Conservation (phyloP, 30 jellyfish, hydroid and myxozoan species). For the Morbakka virulenta region DNA sequence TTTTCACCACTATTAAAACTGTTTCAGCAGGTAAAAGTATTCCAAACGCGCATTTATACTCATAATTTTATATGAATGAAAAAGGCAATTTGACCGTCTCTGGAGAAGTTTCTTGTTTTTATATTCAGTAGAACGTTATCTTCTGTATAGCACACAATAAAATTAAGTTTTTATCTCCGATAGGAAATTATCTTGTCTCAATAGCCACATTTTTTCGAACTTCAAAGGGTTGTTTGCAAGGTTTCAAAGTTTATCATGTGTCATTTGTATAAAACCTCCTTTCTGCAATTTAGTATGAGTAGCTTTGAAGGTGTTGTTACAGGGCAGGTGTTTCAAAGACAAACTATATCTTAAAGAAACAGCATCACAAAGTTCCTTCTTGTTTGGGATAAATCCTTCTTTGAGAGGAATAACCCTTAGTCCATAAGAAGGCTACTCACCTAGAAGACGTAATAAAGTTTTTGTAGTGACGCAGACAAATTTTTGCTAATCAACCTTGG, state of each 20-base stretch:
- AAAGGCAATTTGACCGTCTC: slow-evolving; percentile 26
- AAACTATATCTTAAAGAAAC: slow-evolving; percentile 22
- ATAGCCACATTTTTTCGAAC: slow-evolving; percentile 34
- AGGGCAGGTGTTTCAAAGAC: slow-evolving; percentile 33
- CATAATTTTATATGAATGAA: slow-evolving; percentile 3
- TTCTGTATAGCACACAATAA: slow-evolving; percentile 32
- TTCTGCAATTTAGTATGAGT: slow-evolving; percentile 10
- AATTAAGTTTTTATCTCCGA: slow-evolving; percentile 6
- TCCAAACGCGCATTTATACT: background rate
- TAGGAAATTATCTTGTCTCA: slow-evolving; percentile 7
- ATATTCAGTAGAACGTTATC: slow-evolving; percentile 21
- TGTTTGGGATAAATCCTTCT: slow-evolving; percentile 22
- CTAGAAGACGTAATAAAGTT: slow-evolving; percentile 8
- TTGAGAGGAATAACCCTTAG: slow-evolving; percentile 16
- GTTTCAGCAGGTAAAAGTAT: slow-evolving; percentile 17
- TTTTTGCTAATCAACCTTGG: background rate
- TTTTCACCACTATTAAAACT: background rate
- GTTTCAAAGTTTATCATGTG: slow-evolving; percentile 23
- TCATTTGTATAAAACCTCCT: slow-evolving; percentile 7
- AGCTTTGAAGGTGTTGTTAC: background rate
- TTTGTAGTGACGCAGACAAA: background rate
- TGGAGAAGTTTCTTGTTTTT: slow-evolving; percentile 11
- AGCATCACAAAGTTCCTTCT: slow-evolving; percentile 27
- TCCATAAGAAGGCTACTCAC: slow-evolving; percentile 17
- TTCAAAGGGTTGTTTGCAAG: slow-evolving; percentile 17